Percentiles rank a stretch among this genome's conserved stretches.
Conservation (phyloP, 2,113 vertebrate genomes). For the Prunella fulvescens region DNA sequence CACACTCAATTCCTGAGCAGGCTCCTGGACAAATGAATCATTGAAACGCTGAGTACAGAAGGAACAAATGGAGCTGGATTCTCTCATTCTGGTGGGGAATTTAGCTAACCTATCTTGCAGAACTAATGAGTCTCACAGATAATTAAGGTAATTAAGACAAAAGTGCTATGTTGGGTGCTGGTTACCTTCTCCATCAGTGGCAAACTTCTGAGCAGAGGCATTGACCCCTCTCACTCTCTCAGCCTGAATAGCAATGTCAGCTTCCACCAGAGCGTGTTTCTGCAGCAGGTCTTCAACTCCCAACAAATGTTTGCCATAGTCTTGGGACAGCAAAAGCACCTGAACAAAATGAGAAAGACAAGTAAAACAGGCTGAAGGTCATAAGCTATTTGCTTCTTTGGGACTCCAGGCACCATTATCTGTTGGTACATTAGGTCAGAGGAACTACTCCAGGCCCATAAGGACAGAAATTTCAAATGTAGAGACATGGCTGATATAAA, state of each 20-base stretch:
- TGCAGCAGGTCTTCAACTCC: constrained; percentile 94
- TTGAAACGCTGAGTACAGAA: background rate
- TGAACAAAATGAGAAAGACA: constrained; percentile 44
- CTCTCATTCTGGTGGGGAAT: background rate
- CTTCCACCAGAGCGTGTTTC: constrained; percentile 92
- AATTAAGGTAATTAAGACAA: background rate
- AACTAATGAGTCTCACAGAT: background rate
- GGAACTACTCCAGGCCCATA: background rate
- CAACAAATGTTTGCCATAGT: constrained; percentile 93
- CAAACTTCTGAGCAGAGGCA: constrained; percentile 86
- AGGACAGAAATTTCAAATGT: background rate
- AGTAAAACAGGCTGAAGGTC: background rate
- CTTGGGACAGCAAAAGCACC: constrained; percentile 93
- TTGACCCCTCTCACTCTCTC: constrained; percentile 90
- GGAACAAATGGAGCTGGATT: background rate
- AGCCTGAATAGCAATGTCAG: constrained; percentile 91
- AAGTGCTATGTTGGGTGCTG: background rate
- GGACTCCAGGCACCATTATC: background rate
- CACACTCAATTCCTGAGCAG: background rate
- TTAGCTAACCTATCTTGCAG: background rate
- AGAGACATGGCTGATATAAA: background rate
- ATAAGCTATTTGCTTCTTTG: background rate
- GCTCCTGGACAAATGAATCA: background rate
- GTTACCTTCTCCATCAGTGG: constrained; percentile 82
- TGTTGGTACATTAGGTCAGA: background rate